A percentile compares a stretch with the other conserved stretches of the same genome.
phyloP scores from a whole-genome alignment of 2,113 vertebrate genomes.

The Brienomyrus brachyistius region DNA sequence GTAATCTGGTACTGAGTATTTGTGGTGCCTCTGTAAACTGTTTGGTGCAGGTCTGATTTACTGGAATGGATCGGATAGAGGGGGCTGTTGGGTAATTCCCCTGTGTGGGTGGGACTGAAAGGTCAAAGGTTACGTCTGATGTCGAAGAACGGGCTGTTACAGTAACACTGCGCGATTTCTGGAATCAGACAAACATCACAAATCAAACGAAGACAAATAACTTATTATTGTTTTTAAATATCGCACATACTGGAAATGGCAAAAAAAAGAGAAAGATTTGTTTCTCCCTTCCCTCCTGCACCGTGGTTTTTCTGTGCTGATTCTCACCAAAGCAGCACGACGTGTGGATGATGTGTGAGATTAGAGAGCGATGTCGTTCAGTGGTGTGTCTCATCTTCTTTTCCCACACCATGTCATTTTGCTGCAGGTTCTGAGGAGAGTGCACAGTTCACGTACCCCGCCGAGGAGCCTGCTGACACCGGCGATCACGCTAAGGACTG shows the following conservation, averaged over 20 bases:
- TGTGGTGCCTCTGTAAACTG: background rate
- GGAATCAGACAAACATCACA: slow-evolving; percentile 1
- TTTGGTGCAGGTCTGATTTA: slow-evolving; percentile 6
- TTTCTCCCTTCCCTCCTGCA: background rate
- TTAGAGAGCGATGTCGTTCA: background rate
- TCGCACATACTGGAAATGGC: background rate
- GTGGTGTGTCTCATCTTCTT: background rate
- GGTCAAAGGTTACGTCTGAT: slow-evolving; percentile 11
- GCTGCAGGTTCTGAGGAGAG: slow-evolving; percentile 72
- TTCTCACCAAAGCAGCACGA: background rate
- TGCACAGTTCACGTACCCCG: slow-evolving; percentile 61
- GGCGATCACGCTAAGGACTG: slow-evolving; percentile 67
- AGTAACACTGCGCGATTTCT: slow-evolving; percentile 37
- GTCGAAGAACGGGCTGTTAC: slow-evolving; percentile 39
- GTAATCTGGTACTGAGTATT: background rate
- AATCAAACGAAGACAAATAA: background rate
- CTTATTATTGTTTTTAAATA: background rate
- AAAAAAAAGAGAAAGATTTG: background rate
- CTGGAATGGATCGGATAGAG: slow-evolving; percentile 10
- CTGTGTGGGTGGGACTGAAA: slow-evolving; percentile 30
- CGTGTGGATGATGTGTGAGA: background rate
- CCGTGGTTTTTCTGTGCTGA: background rate
- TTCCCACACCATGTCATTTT: background rate
- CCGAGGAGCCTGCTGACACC: slow-evolving; percentile 60
- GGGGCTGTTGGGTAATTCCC: slow-evolving; percentile 42